These are phyloP conservation scores for Apostichopus leukothele DNA, from an alignment of 53 echinoderm and acorn worm species.

Conservation along the genomic window DNA sequence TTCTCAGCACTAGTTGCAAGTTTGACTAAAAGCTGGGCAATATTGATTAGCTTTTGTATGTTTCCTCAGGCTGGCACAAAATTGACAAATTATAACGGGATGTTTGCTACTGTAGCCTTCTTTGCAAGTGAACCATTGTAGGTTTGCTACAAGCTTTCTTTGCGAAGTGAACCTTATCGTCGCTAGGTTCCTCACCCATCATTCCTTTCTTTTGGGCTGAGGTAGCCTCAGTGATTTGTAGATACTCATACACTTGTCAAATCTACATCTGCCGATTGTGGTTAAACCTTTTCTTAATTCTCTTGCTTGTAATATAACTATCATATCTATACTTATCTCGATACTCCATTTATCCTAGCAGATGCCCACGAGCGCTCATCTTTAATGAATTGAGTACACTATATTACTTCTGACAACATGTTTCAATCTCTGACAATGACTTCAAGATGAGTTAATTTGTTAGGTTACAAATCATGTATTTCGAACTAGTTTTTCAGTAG, in stretches of 20 bases:
- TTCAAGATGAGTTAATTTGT: too few relatives aligned
- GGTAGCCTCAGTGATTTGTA: conserved; percentile 34
- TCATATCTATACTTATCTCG: too few relatives aligned
- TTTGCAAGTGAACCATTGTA: too few relatives aligned
- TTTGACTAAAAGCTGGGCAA: conserved; percentile 51
- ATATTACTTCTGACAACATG: too few relatives aligned
- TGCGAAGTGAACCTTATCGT: conserved; percentile 19
- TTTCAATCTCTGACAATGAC: too few relatives aligned
- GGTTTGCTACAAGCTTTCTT: neutral
- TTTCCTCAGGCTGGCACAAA: conserved; percentile 40
- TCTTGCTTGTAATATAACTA: neutral
- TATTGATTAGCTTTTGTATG: conserved; percentile 3
- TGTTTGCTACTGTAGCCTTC: neutral
- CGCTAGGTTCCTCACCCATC: neutral
- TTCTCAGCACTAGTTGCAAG: conserved; percentile 38
- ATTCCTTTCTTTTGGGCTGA: conserved; percentile 4
- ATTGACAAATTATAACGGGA: neutral
- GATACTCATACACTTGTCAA: conserved; percentile 34
- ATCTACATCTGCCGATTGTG: conserved; percentile 30
- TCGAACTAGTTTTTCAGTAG: too few relatives aligned
- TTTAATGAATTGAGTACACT: too few relatives aligned
- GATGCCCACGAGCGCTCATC: too few relatives aligned
- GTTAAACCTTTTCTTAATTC: conserved; percentile 6
- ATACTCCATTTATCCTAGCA: too few relatives aligned
- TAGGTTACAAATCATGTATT: too few relatives aligned